Base-by-base conservation (phyloP, 2,888 invertebrate genomes). In the Idaea dimidiata region DNA sequence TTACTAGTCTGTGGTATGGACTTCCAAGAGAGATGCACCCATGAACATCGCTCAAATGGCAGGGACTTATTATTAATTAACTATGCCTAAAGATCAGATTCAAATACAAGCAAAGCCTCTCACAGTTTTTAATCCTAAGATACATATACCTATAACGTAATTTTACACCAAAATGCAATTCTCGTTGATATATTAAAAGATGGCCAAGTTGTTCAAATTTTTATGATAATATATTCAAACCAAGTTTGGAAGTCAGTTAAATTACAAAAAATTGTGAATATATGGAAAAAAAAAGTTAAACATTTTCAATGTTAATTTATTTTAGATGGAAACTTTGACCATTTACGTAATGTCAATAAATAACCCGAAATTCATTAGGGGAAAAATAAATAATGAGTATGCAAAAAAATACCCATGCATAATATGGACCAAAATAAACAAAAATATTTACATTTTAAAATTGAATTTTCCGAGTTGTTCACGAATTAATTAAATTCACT, bases 241-340 rank as follows among this genome's bases (percentile, higher is more conserved):
- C 43, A 14, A 43, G 43, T 43, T 24, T 24, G 24, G 24, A 24
- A 43, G 43, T 43, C 43, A 14, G 7, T 43, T 14, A 10, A 14
- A 43, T 43, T 10, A 43, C 43, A 10, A 43, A 43, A n/a, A 43
- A 43, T 43, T 2, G 43, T 43, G 10, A 7, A 43, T 43, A 7
- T 43, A 43, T 43, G 6, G 54, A 54, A 54, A 54, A 54, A 54
- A 54, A 16, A 17, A n/a, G 54, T 16, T 5, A 16, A 3, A 54
- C 16, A 7, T 54, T 16, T 54, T 54, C 7, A 54, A 54, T 54
- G 54, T 54, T 54, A 54, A 54, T 54, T 54, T 54, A 54, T 54
- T 54, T 17, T 54, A 54, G 17, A 17, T 54, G 17, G 16, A 16
- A 54, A 54, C 16, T 7, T 17, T 17, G 8, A 7, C 16, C 17